phyloP scores from a whole-genome alignment of 2,888 invertebrate species.

The Ennomos fuscantarius region DNA sequence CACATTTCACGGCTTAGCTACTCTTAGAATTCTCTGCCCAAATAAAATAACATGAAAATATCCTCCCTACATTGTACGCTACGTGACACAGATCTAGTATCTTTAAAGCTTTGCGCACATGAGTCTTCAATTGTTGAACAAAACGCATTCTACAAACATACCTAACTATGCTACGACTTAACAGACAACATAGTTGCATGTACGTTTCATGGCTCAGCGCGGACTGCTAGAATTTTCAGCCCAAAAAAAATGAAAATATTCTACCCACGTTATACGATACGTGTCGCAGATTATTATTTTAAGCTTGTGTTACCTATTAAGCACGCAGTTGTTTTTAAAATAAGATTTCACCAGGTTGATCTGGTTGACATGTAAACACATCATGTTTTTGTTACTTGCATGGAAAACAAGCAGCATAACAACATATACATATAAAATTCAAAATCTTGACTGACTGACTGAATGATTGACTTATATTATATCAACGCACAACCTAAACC shows the following conservation, averaged over 20 bases:
- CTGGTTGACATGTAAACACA: no score
- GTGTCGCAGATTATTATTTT: slow-evolving; percentile 16
- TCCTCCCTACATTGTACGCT: slow-evolving; percentile 11
- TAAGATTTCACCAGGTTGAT: no score
- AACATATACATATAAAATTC: no score
- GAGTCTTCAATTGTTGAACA: no score
- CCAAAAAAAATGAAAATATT: slow-evolving; percentile 22
- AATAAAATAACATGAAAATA: slow-evolving; percentile 18
- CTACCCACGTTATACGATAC: slow-evolving; percentile 10
- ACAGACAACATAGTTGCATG: slow-evolving; percentile 19
- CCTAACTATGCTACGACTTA: background rate
- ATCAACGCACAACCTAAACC: no score
- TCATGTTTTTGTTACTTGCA: no score
- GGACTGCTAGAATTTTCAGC: slow-evolving; percentile 10
- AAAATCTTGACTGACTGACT: no score
- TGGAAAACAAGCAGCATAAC: no score
- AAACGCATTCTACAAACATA: background rate
- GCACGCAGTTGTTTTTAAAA: no score
- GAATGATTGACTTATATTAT: no score
- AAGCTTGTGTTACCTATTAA: background rate
- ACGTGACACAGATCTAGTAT: slow-evolving; percentile 16
- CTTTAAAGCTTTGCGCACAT: slow-evolving; percentile 1
- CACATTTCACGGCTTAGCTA: slow-evolving; percentile 20
- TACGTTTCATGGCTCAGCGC: slow-evolving; percentile 19
- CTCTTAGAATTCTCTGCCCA: slow-evolving; percentile 13